Evolutionary conservation across 2,113 vertebrate species (phyloP).

Genomic region (Promerops cafer): DNA sequence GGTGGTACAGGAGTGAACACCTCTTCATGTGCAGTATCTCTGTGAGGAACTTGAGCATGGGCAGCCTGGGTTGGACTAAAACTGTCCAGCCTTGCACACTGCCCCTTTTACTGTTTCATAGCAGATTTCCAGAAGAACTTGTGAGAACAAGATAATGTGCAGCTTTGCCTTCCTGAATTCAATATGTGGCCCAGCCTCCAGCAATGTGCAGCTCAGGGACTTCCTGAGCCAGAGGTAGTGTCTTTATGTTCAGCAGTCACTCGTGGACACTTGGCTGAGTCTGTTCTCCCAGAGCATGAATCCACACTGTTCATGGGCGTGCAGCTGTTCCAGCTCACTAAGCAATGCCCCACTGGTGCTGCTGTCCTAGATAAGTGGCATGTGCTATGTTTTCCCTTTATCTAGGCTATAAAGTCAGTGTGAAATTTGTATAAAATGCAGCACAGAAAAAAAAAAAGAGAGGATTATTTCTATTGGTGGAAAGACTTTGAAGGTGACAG

Average conservation of each 20-base stretch:
- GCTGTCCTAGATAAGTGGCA: neutral
- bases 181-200: neutral
- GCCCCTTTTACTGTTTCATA: neutral
- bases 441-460: neutral
- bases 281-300: neutral
- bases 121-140: neutral
- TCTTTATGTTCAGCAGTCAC: rapidly evolving
- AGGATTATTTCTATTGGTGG: neutral
- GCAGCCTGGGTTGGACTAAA: neutral
- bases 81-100: neutral
- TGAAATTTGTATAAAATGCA: neutral
- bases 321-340: neutral
- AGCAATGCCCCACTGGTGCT: neutral
- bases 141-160: neutral
- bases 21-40: neutral
- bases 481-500: neutral
- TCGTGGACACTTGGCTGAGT: neutral
- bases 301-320: rapidly evolving
- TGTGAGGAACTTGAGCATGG: rapidly evolving
- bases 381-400: neutral
- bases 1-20: neutral
- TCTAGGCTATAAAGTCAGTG: neutral
- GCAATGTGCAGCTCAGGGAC: neutral
- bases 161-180: neutral
- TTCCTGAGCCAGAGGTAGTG: neutral